Percentiles rank a stretch among this genome's conserved stretches.
Conservation (phyloP, 2,797 vertebrate genomes). For the Sebastes hubbsi region DNA sequence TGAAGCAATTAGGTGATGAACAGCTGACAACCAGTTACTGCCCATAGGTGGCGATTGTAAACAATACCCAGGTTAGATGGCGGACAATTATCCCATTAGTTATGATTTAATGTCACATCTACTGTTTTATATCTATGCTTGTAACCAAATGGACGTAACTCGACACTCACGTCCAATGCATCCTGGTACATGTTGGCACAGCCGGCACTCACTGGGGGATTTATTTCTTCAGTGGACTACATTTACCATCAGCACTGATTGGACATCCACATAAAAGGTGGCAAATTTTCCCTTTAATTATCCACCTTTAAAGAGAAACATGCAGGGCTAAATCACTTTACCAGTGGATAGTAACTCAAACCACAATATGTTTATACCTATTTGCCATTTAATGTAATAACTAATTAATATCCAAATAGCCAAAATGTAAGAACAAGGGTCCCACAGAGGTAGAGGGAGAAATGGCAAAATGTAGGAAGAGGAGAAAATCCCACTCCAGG, state of each 20-base stretch:
- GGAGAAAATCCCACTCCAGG: slow-evolving; percentile 45
- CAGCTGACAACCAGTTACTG: not conserved
- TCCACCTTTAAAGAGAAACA: not conserved
- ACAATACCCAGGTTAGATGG: not conserved
- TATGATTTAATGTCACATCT: not conserved
- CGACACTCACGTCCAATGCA: not conserved
- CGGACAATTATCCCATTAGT: not conserved
- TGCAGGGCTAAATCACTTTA: not conserved
- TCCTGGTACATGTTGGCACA: not conserved
- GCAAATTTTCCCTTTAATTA: not conserved
- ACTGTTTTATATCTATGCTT: not conserved
- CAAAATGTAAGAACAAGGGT: not conserved
- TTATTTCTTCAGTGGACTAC: not conserved
- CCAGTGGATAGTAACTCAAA: not conserved
- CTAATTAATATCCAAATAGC: not conserved
- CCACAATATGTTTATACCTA: not conserved
- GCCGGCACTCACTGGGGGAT: not conserved
- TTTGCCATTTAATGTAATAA: not conserved
- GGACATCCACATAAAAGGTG: not conserved
- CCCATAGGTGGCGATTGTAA: not conserved
- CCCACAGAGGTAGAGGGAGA: slow-evolving; percentile 24
- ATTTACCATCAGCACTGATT: not conserved
- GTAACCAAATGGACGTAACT: not conserved
- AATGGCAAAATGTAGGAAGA: slow-evolving; percentile 30
- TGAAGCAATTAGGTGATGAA: too few relatives aligned